Conservation (phyloP, 2,888 invertebrate genomes). For the Lepidocyrtoides sp. region DNA sequence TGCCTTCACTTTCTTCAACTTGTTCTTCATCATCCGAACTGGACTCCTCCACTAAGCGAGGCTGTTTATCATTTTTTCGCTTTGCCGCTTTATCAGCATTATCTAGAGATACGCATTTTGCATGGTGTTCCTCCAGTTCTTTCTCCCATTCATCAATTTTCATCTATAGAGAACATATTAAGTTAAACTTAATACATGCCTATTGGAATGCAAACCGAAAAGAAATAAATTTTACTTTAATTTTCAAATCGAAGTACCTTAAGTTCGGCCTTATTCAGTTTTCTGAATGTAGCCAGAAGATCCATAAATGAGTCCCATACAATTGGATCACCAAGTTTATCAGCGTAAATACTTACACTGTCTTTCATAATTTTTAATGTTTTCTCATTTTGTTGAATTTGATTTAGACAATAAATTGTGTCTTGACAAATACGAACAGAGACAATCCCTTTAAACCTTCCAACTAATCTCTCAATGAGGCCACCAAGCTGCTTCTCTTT, state of each 20-base stretch:
- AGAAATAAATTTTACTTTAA: not conserved
- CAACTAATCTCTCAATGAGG: slow-evolving; percentile 82
- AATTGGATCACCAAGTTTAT: slow-evolving; percentile 81
- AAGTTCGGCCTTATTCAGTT: slow-evolving; percentile 79
- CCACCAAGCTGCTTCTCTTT: slow-evolving; percentile 83
- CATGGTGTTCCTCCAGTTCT: slow-evolving; percentile 73
- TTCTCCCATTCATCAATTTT: slow-evolving; percentile 82
- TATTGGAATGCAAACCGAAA: too few species aligned
- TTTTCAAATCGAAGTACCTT: slow-evolving; percentile 71
- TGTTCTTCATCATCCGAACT: slow-evolving; percentile 62
- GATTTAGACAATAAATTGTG: slow-evolving; percentile 81
- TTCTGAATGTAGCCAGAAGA: slow-evolving; percentile 73
- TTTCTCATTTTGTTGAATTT: slow-evolving; percentile 82
- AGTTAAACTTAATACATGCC: too few species aligned
- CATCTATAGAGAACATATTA: slow-evolving; percentile 51
- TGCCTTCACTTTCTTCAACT: slow-evolving; percentile 30
- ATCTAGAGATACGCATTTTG: slow-evolving; percentile 73
- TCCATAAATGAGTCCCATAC: slow-evolving; percentile 79
- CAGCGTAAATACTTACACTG: slow-evolving; percentile 75
- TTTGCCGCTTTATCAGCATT: slow-evolving; percentile 47
- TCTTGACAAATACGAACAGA: slow-evolving; percentile 81
- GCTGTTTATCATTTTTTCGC: slow-evolving; percentile 54
- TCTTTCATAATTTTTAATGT: slow-evolving; percentile 83
- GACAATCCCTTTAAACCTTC: slow-evolving; percentile 77
- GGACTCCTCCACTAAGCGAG: not conserved